These are phyloP conservation scores for Aurelia coerulea DNA, from an alignment of 30 jellyfish, hydroid and myxozoan species.

Conservation along the genomic window DNA sequence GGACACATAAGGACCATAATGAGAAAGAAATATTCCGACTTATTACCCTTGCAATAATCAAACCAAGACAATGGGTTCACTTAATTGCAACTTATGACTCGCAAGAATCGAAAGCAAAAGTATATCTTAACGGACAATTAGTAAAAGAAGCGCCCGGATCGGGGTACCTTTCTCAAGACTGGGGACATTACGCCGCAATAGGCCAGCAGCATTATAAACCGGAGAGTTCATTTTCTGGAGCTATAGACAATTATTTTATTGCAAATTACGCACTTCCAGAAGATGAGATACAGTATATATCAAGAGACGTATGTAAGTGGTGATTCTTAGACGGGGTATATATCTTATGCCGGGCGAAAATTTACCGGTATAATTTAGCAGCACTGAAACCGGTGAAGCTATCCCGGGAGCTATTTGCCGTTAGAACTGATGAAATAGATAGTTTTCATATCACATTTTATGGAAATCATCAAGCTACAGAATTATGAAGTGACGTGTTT, in stretches of 20 bases:
- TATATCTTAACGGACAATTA: conserved; percentile 71
- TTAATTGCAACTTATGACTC: conserved; percentile 84
- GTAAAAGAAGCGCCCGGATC: conserved; percentile 85
- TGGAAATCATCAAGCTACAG: too few relatives aligned
- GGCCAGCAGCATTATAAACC: conserved; percentile 81
- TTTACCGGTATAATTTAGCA: too few relatives aligned
- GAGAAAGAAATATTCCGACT: conserved; percentile 76
- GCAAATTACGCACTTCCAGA: conserved; percentile 85
- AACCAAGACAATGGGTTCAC: conserved; percentile 90
- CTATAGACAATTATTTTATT: conserved; percentile 78
- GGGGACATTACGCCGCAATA: conserved; percentile 94
- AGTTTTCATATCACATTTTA: too few relatives aligned
- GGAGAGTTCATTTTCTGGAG: conserved; percentile 73
- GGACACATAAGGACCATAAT: conserved; percentile 82
- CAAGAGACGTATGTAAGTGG: conserved; percentile 79
- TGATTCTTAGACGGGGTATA: neutral
- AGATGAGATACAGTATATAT: conserved; percentile 75
- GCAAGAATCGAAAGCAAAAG: conserved; percentile 85
- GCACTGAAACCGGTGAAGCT: too few relatives aligned
- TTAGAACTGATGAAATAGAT: too few relatives aligned
- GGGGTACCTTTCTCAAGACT: conserved; percentile 88
- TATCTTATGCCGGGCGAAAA: too few relatives aligned
- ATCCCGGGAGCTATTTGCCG: too few relatives aligned
- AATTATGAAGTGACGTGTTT: too few relatives aligned
- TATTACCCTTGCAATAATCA: conserved; percentile 70